Conservation (phyloP, 2,113 vertebrate species). For the Sinocyclocheilus rhinocerous region DNA sequence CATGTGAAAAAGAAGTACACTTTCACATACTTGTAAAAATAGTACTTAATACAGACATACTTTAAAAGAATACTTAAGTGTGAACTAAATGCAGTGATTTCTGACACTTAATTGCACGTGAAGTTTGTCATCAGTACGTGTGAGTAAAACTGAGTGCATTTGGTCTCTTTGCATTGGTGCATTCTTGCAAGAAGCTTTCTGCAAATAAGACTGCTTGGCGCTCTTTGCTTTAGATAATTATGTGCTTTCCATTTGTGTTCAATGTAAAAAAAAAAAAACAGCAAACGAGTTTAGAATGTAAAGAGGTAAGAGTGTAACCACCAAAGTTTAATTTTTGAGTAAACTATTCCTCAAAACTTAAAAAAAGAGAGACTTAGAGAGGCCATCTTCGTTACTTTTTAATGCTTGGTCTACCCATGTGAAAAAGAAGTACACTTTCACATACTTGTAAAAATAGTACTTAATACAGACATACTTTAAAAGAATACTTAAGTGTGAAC, state of each 20-base stretch:
- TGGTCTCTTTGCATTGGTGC: not conserved
- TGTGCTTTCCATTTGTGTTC: too few species aligned
- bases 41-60: not conserved
- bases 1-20: not conserved
- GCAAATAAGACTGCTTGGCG: conserved; percentile 1
- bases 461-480: not conserved
- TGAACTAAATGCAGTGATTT: not conserved
- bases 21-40: not conserved
- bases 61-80: not conserved
- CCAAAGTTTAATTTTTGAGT: too few species aligned
- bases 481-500: not conserved
- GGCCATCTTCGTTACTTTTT: not conserved
- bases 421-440: not conserved
- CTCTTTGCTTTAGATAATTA: conserved; percentile 56
- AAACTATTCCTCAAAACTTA: too few species aligned
- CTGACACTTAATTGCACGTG: not conserved
- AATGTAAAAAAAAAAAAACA: too few species aligned
- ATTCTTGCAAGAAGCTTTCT: not conserved
- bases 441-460: not conserved
- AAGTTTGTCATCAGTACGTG: not conserved
- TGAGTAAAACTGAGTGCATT: not conserved
- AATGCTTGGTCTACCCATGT: not conserved
- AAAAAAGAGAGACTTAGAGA: too few species aligned
- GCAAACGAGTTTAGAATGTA: too few species aligned
- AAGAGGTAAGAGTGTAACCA: too few species aligned